These are phyloP conservation scores for Trinorchestia longiramus DNA, from an alignment of 1,140 invertebrate genomes.

Conservation along the genomic window DNA sequence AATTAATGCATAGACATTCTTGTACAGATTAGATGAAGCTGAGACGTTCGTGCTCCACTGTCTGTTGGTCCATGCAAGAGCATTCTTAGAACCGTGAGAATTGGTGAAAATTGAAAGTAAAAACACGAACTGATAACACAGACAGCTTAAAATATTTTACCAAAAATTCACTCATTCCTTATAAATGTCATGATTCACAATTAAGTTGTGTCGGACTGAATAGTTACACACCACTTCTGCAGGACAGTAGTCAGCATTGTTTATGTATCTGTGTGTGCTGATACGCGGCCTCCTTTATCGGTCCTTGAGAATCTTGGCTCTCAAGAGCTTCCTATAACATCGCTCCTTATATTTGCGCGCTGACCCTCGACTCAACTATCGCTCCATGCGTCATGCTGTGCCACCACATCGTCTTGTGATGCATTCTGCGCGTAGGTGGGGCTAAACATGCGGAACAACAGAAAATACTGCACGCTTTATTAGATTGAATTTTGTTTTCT, in stretches of 20 bases:
- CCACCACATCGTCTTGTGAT: background rate
- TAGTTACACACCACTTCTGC: background rate
- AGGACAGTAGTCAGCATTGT: background rate
- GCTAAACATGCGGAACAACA: background rate
- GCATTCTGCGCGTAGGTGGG: background rate
- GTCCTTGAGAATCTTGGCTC: background rate
- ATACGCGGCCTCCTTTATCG: slow-evolving; percentile 19
- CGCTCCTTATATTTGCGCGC: background rate
- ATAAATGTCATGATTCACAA: background rate
- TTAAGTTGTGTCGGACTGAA: background rate
- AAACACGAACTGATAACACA: background rate
- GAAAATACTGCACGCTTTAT: background rate
- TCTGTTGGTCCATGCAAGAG: background rate
- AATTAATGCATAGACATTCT: background rate
- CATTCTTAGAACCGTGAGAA: background rate
- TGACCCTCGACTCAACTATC: background rate
- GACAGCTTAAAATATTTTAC: background rate
- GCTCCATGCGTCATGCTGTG: background rate
- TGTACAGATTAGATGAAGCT: background rate
- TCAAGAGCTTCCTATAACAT: slow-evolving; percentile 31
- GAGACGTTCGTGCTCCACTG: background rate
- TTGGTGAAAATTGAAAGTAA: background rate
- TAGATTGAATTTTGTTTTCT: background rate
- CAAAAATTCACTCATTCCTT: background rate
- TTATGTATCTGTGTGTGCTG: background rate